A percentile compares a stretch with the other conserved stretches of the same genome.
phyloP scores from a whole-genome alignment of 2,113 vertebrate species.

The Odontophorus gujanensis region DNA sequence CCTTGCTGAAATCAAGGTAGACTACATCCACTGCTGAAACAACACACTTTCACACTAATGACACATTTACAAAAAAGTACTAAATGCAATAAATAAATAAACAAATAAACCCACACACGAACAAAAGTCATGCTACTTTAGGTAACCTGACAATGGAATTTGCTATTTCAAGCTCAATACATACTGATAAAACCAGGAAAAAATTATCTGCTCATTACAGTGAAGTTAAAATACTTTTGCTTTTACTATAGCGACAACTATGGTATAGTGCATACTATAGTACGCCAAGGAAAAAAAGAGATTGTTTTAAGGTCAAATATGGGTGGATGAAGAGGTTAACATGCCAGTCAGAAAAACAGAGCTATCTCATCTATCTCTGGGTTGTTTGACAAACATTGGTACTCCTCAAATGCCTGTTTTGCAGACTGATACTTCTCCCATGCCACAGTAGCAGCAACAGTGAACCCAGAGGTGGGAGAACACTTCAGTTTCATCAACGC shows the following conservation, averaged over 20 bases:
- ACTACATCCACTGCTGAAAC: neutral
- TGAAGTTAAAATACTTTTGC: neutral
- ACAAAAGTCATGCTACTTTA: neutral
- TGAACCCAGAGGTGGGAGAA: neutral
- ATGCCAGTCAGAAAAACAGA: neutral
- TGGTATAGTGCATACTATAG: too few relatives aligned
- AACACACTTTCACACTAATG: neutral
- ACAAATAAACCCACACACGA: neutral
- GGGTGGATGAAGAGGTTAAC: neutral
- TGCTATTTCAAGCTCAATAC: slow-evolving; percentile 15
- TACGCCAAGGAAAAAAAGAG: neutral
- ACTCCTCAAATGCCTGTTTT: neutral
- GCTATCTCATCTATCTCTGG: neutral
- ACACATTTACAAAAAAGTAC: neutral
- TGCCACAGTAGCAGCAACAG: neutral
- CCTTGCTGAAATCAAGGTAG: too few relatives aligned
- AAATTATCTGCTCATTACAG: neutral
- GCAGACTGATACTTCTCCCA: neutral
- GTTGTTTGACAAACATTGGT: neutral
- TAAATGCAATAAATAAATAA: neutral
- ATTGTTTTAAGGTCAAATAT: neutral
- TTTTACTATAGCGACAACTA: neutral
- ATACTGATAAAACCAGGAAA: neutral
- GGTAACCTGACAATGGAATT: neutral
- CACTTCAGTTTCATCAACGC: neutral